Evolutionary conservation across 2,888 invertebrate species (phyloP).

Genomic region (Papilio protenor): DNA sequence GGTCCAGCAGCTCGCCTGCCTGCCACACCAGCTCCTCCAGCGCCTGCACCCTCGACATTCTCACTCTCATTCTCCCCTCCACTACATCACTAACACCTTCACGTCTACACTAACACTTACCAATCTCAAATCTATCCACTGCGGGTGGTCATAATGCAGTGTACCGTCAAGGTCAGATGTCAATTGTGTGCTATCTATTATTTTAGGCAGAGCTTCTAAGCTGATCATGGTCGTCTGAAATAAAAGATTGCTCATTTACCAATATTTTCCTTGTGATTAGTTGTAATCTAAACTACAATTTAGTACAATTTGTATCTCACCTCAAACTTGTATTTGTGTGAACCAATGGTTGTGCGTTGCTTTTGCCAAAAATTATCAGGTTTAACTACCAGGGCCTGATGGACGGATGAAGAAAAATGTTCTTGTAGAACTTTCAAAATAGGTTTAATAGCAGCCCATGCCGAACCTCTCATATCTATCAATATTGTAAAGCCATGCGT

Average conservation of each 20-base stretch:
- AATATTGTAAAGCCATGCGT: conserved; percentile 97
- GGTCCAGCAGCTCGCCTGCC: conserved; percentile 95
- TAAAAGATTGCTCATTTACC: conserved; percentile 41
- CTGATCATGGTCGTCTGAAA: conserved; percentile 97
- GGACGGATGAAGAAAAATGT: conserved; percentile 96
- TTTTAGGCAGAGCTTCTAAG: conserved; percentile 96
- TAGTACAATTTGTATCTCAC: conserved; percentile 73
- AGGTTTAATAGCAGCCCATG: conserved; percentile 98
- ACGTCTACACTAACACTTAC: conserved; percentile 58
- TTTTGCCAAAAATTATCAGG: conserved; percentile 99
- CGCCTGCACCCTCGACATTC: conserved; percentile 77
- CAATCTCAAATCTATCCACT: conserved; percentile 98
- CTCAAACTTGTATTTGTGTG: conserved; percentile 99
- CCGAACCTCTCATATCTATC: conserved; percentile 98
- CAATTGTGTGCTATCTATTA: conserved; percentile 96
- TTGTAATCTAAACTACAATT: not conserved
- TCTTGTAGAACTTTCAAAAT: conserved; percentile 98
- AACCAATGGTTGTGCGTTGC: conserved; percentile 97
- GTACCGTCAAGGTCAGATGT: conserved; percentile 97
- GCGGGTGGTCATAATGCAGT: conserved; percentile 97
- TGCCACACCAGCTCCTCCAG: conserved; percentile 98
- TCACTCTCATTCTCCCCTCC: not conserved
- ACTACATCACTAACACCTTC: not conserved
- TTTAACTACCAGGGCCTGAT: conserved; percentile 98
- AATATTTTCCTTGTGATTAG: not conserved